phyloP scores from a whole-genome alignment of 1,140 invertebrate genomes.

The Bathynomus jamesi region DNA sequence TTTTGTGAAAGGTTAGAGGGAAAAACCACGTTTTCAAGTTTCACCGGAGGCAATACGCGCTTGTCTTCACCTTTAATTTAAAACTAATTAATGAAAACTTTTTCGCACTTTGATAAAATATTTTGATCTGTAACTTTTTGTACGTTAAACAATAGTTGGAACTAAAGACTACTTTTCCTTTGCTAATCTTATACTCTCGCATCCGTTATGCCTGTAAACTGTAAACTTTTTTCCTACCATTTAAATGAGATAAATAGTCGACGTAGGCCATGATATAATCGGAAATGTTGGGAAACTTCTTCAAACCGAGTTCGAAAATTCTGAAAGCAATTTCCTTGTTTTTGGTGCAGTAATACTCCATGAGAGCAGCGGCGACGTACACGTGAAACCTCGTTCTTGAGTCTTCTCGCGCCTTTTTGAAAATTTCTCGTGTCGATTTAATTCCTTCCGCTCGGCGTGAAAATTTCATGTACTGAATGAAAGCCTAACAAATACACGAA shows the following conservation, averaged over 20 bases:
- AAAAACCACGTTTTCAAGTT: too few relatives aligned
- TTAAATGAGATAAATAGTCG: slow-evolving; percentile 94
- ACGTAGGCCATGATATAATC: slow-evolving; percentile 94
- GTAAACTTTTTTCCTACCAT: too few relatives aligned
- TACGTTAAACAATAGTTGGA: too few relatives aligned
- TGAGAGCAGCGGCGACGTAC: slow-evolving; percentile 90
- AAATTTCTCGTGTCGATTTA: slow-evolving; percentile 86
- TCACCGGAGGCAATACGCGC: too few relatives aligned
- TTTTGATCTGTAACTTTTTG: too few relatives aligned
- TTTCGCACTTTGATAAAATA: too few relatives aligned
- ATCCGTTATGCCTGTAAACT: too few relatives aligned
- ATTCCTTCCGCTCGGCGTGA: slow-evolving; percentile 93
- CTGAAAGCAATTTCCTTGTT: slow-evolving; percentile 97
- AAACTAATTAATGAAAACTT: too few relatives aligned
- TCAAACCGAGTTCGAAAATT: slow-evolving; percentile 95
- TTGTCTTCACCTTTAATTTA: too few relatives aligned
- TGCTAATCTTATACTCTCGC: too few relatives aligned
- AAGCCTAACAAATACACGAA: slow-evolving; percentile 66
- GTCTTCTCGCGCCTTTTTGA: slow-evolving; percentile 92
- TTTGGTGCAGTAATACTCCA: slow-evolving; percentile 99
- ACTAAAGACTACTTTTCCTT: too few relatives aligned
- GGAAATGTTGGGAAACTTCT: slow-evolving; percentile 88
- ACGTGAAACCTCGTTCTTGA: slow-evolving; percentile 77
- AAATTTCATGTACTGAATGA: slow-evolving; percentile 99
- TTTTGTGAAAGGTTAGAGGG: too few relatives aligned